A percentile compares a stretch with the other conserved stretches of the same genome.
Conservation (phyloP, 1,140 invertebrate species). For the Brachionus paranguensis region DNA sequence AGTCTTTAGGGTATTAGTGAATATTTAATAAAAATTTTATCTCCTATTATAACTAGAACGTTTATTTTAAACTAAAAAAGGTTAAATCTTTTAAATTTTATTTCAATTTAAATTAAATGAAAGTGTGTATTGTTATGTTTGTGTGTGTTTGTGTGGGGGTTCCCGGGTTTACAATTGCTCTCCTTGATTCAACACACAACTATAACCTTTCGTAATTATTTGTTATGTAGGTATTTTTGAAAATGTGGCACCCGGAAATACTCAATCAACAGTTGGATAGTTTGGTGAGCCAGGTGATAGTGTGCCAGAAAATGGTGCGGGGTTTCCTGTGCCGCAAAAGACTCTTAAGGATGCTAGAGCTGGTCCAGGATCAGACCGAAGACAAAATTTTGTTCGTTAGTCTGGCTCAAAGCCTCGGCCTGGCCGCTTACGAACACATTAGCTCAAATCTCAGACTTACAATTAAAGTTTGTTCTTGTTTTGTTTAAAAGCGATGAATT, state of each 20-base stretch:
- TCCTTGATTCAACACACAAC: neutral
- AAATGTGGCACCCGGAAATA: slow-evolving; percentile 36
- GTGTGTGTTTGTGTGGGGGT: neutral
- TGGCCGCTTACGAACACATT: neutral
- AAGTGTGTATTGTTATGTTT: neutral
- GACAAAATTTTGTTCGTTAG: neutral
- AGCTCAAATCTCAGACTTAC: neutral
- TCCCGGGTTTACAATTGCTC: neutral
- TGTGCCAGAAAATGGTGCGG: slow-evolving; percentile 24
- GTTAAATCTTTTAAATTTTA: slow-evolving; percentile 29
- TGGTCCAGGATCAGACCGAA: neutral
- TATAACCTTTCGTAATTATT: neutral
- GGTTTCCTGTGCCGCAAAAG: slow-evolving; percentile 13
- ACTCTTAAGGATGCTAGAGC: neutral
- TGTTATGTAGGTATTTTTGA: slow-evolving; percentile 34
- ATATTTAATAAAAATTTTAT: slow-evolving; percentile 30
- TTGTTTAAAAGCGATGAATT: slow-evolving; percentile 3
- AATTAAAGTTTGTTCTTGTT: slow-evolving; percentile 2
- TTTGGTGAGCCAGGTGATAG: neutral
- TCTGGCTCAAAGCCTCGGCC: neutral
- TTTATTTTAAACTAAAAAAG: slow-evolving; percentile 5
- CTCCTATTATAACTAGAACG: neutral
- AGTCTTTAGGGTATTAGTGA: slow-evolving; percentile 9
- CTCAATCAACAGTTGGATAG: slow-evolving; percentile 31
- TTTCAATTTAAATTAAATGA: neutral